Percentiles rank a stretch among this genome's conserved stretches.
Evolutionary conservation across 2,113 vertebrate genomes (phyloP).

Genomic region (Apus apus): DNA sequence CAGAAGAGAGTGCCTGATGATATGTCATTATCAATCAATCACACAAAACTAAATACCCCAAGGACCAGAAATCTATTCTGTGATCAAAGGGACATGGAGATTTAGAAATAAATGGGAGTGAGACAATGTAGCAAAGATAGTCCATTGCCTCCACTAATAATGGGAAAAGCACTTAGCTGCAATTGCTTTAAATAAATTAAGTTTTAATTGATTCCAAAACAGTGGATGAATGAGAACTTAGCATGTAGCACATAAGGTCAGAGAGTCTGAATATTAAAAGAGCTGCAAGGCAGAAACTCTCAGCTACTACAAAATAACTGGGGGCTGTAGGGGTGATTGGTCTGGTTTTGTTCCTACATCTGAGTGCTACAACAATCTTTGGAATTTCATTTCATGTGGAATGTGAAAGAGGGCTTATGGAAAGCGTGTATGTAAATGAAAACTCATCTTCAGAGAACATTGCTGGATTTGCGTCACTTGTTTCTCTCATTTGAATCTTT

Average conservation of each 20-base stretch:
- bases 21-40: neutral
- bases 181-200: neutral
- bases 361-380: neutral
- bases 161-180: neutral
- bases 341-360: neutral
- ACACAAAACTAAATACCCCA: neutral
- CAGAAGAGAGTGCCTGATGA: neutral
- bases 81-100: neutral
- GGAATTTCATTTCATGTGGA: neutral
- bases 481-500: neutral
- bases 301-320: neutral
- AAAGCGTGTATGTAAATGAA: neutral
- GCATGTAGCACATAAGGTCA: neutral
- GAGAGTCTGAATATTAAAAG: neutral
- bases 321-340: neutral
- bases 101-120: neutral
- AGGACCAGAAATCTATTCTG: neutral
- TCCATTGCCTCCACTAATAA: neutral
- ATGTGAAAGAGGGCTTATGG: neutral
- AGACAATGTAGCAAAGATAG: neutral
- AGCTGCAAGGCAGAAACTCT: neutral
- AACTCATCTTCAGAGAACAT: neutral
- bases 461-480: accelerated
- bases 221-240: neutral
- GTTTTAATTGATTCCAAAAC: neutral